A percentile compares a stretch with the other conserved stretches of the same genome.
Conservation (phyloP, 2,888 invertebrate species). For the Timandra comae region DNA sequence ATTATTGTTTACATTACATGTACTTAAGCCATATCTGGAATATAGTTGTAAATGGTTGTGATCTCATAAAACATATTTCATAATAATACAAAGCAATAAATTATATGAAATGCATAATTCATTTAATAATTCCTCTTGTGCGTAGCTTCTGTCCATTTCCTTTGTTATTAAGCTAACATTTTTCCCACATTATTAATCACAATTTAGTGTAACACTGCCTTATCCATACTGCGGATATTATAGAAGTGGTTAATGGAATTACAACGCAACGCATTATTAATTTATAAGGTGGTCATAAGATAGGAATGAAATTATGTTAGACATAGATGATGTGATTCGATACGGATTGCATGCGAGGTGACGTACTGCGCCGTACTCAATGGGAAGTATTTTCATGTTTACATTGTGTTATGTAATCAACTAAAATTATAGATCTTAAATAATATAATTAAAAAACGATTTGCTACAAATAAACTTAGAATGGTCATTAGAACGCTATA, state of each 20-base stretch:
- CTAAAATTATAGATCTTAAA: no score
- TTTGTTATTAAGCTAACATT: constrained; percentile 28
- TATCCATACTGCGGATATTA: constrained; percentile 31
- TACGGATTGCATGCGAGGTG: not conserved
- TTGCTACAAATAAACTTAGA: no score
- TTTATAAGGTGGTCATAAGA: constrained; percentile 29
- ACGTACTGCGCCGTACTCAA: no score
- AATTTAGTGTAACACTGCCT: constrained; percentile 31
- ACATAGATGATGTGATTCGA: constrained; percentile 18
- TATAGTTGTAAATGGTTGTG: no score
- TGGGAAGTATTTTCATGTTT: no score
- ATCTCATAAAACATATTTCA: no score
- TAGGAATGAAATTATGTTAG: constrained; percentile 34
- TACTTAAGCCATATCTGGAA: no score
- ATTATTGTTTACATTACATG: no score
- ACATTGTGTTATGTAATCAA: no score
- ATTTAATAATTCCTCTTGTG: constrained; percentile 26
- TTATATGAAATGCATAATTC: constrained; percentile 17
- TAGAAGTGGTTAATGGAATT: constrained; percentile 28
- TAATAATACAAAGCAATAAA: constrained; percentile 10
- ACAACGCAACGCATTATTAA: constrained; percentile 26
- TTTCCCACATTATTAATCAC: constrained; percentile 48
- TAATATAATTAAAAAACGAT: no score
- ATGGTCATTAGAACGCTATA: no score
- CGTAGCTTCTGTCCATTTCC: constrained; percentile 27